phyloP scores from a whole-genome alignment of 2,113 vertebrate species.

The Cheirogaleus medius region DNA sequence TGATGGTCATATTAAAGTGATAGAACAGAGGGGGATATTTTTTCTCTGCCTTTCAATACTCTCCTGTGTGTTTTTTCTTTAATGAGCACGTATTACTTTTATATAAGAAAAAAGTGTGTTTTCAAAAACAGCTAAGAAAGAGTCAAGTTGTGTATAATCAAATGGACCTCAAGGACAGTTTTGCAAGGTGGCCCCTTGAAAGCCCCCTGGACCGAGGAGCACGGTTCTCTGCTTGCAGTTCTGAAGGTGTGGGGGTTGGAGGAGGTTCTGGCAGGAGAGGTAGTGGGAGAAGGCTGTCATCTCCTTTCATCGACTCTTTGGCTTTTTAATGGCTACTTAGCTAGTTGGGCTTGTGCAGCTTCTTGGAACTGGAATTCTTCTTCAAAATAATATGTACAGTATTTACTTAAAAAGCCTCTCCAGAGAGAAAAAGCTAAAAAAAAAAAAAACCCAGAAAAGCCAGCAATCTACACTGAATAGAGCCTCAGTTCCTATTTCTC shows the following conservation, averaged over 20 bases:
- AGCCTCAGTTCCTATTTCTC: conserved; percentile 68
- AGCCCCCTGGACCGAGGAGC: background rate
- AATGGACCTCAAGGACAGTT: background rate
- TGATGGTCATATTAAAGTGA: background rate
- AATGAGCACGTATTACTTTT: background rate
- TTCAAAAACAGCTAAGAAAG: conserved; percentile 1
- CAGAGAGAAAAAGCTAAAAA: conserved; percentile 38
- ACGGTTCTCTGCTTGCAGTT: background rate
- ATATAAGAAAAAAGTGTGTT: background rate
- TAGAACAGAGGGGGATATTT: background rate
- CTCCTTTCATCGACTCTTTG: background rate
- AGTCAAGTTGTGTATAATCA: background rate
- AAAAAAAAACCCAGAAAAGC: conserved; percentile 27
- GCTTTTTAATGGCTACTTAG: background rate
- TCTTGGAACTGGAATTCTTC: conserved; percentile 47
- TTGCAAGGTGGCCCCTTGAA: background rate
- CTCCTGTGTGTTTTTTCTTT: background rate
- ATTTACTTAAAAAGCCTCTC: conserved; percentile 32
- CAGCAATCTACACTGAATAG: conserved; percentile 24
- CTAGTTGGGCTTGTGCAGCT: background rate
- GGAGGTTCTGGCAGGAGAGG: background rate
- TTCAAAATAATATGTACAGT: background rate
- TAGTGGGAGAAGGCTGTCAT: background rate
- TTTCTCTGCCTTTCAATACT: background rate
- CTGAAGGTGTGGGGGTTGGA: background rate